phyloP scores from a whole-genome alignment of 2,888 invertebrate genomes.

The Spodoptera littoralis region DNA sequence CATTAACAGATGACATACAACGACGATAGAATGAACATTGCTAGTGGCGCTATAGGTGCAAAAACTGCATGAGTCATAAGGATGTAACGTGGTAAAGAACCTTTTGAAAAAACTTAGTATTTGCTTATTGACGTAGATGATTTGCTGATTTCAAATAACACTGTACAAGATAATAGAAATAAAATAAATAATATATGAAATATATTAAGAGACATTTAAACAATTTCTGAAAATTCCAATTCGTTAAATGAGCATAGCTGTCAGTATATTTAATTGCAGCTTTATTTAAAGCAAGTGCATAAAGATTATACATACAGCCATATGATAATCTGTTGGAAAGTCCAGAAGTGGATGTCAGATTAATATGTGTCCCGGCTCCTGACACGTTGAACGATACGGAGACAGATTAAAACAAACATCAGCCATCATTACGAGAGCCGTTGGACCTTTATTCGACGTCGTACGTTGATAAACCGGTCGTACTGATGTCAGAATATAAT shows the following conservation, averaged over 20 bases:
- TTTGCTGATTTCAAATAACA: neutral
- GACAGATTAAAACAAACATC: constrained; percentile 27
- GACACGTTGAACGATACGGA: constrained; percentile 5
- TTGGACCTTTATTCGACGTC: constrained; percentile 44
- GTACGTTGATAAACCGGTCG: constrained; percentile 66
- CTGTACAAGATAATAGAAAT: neutral
- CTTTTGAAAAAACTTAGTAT: constrained; percentile 24
- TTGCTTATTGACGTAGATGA: neutral
- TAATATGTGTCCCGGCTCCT: neutral
- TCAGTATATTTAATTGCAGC: too few relatives aligned
- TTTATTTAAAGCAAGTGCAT: too few relatives aligned
- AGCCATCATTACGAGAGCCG: constrained; percentile 19
- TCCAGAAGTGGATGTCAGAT: neutral
- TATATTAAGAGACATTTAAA: too few relatives aligned
- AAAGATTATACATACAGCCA: too few relatives aligned
- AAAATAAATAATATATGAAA: too few relatives aligned
- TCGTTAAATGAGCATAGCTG: too few relatives aligned
- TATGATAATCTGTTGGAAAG: neutral
- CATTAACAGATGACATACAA: too few relatives aligned
- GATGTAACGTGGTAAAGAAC: constrained; percentile 31
- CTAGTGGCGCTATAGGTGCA: neutral
- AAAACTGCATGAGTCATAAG: constrained; percentile 33
- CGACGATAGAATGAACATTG: neutral
- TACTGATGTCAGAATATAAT: constrained; percentile 43
- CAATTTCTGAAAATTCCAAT: too few relatives aligned